phyloP scores from a whole-genome alignment of 2,797 vertebrate species.

The Periophthalmus magnuspinnatus region DNA sequence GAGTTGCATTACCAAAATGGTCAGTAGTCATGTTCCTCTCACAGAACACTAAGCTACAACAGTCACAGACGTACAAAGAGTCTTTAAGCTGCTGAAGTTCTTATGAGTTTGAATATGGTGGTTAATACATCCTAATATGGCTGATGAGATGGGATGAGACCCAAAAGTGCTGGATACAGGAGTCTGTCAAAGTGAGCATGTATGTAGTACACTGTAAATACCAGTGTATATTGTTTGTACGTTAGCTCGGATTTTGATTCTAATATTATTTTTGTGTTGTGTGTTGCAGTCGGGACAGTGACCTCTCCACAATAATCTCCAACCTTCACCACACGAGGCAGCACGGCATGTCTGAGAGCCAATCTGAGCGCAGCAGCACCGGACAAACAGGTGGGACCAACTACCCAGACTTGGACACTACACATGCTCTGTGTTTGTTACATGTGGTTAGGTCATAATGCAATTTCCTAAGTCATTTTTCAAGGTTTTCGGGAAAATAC shows the following conservation, averaged over 20 bases:
- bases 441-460: too few species aligned
- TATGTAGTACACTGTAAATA: conserved; percentile 2
- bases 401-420: neutral
- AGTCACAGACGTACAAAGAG: conserved; percentile 77
- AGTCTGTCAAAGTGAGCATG: conserved; percentile 76
- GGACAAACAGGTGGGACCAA: conserved; percentile 87
- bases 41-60: conserved; percentile 19
- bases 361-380: conserved; percentile 84
- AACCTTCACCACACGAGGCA: conserved; percentile 92
- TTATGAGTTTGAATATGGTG: conserved; percentile 84
- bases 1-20: conserved; percentile 8
- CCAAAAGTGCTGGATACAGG: conserved; percentile 82
- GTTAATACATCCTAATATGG: conserved; percentile 87
- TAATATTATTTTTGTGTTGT: conserved; percentile 23
- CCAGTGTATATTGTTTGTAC: neutral
- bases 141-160: conserved; percentile 86
- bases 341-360: conserved; percentile 94
- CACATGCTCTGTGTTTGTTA: neutral
- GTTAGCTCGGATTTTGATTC: conserved; percentile 19
- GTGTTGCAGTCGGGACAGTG: conserved; percentile 87
- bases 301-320: conserved; percentile 94
- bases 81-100: conserved; percentile 89
- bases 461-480: too few species aligned
- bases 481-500: too few species aligned
- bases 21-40: conserved; percentile 18